Evolutionary conservation across 2,797 vertebrate genomes (phyloP).

Genomic region (Sarcophilus harrisii): DNA sequence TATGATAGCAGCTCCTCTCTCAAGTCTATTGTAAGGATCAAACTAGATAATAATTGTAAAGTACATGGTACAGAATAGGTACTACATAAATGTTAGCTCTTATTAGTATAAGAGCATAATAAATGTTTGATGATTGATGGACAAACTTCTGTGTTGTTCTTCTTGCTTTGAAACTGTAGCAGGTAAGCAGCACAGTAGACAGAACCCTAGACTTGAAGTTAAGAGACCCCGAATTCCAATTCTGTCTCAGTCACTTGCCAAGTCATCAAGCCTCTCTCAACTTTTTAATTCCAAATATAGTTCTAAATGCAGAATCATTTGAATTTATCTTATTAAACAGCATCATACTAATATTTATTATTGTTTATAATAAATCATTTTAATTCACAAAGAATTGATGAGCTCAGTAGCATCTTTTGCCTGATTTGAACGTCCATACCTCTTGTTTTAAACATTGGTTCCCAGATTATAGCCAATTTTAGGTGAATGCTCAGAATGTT

Average conservation of each 20-base stretch:
- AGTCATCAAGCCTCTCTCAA: neutral
- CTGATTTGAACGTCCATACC: conserved; percentile 33
- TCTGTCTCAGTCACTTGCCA: neutral
- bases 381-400: neutral
- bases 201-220: neutral
- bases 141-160: neutral
- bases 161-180: neutral
- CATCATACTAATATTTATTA: neutral
- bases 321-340: neutral
- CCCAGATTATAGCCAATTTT: neutral
- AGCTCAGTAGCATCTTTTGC: conserved; percentile 46
- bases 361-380: neutral
- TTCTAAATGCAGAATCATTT: neutral
- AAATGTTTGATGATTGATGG: neutral
- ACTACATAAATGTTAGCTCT: neutral
- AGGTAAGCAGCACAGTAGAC: neutral
- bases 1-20: neutral
- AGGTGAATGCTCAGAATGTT: conserved; percentile 24
- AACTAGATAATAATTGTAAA: neutral
- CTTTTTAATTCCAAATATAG: neutral
- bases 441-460: conserved; percentile 16
- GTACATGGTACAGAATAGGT: neutral
- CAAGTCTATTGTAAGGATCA: neutral
- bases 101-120: neutral
- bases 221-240: neutral